phyloP scores from a whole-genome alignment of 2,888 invertebrate genomes.

The Subacronicta megacephala region DNA sequence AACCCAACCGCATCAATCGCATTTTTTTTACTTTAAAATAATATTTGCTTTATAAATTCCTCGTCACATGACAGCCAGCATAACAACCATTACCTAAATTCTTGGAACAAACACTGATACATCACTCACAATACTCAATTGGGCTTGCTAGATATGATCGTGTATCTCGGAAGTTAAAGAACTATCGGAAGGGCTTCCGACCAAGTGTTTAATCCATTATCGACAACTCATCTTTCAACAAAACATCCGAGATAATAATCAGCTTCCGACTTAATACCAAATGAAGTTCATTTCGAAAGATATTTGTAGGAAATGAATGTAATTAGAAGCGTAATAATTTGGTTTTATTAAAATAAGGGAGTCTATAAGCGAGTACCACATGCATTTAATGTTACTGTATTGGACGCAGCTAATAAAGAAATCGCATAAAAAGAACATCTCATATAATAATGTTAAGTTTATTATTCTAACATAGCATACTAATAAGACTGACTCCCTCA shows the following conservation, averaged over 20 bases:
- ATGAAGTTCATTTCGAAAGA: conserved; percentile 9
- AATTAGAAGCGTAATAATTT: conserved; percentile 32
- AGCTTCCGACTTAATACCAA: conserved; percentile 20
- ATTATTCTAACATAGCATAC: no score
- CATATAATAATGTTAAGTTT: not conserved
- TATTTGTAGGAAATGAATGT: conserved; percentile 29
- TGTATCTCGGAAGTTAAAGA: conserved; percentile 9
- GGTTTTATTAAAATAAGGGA: conserved; percentile 25
- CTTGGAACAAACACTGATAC: conserved; percentile 10
- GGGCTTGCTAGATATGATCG: conserved; percentile 8
- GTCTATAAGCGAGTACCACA: conserved; percentile 26
- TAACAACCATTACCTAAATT: conserved; percentile 11
- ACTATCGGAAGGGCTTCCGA: conserved; percentile 44
- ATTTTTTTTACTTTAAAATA: no score
- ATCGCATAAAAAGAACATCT: not conserved
- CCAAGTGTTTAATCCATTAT: conserved; percentile 36
- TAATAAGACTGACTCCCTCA: no score
- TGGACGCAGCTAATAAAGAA: conserved; percentile 2
- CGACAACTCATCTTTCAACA: conserved; percentile 21
- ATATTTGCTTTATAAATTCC: conserved; percentile 1
- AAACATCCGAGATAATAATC: conserved; percentile 36
- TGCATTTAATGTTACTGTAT: conserved; percentile 31
- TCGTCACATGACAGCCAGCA: conserved; percentile 6
- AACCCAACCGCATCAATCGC: no score
- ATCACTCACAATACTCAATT: conserved; percentile 23